Percentiles rank a stretch among this genome's conserved stretches.
Conservation (phyloP, 35 echinoderm and acorn worm genomes). For the Apostichopus parvimensis region DNA sequence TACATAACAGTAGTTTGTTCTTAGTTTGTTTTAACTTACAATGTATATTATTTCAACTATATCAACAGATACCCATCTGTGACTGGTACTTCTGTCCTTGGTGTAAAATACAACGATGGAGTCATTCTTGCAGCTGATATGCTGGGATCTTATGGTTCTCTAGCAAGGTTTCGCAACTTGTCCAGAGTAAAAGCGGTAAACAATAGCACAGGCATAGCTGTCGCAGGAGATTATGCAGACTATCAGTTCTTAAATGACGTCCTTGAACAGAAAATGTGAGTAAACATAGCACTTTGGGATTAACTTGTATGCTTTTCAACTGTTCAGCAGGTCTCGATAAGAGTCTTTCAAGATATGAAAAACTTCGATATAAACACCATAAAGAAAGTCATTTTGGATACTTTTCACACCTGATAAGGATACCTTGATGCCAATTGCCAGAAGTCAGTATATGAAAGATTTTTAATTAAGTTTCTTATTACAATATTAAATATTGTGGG, state of each 20-base stretch:
- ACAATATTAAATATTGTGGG: no score
- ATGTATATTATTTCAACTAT: no score
- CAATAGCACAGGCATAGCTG: constrained; percentile 74
- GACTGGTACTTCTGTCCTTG: constrained; percentile 97
- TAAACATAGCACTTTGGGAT: background rate
- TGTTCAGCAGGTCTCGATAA: background rate
- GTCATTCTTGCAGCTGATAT: constrained; percentile 96
- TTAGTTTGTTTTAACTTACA: no score
- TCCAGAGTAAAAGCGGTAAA: constrained; percentile 83
- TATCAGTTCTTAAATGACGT: constrained; percentile 88
- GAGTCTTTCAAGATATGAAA: background rate
- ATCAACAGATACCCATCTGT: constrained; percentile 77
- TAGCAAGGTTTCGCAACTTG: constrained; percentile 85
- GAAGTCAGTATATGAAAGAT: no score
- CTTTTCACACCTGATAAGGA: no score
- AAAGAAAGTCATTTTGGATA: no score
- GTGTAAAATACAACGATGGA: constrained; percentile 93
- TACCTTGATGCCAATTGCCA: no score
- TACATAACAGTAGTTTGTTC: no score
- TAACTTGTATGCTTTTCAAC: background rate
- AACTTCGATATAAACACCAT: background rate
- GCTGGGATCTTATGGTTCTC: constrained; percentile 95
- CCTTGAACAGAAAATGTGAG: constrained; percentile 97
- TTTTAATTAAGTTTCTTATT: no score
- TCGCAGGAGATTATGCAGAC: constrained; percentile 91